These are phyloP conservation scores for Papilio gigon DNA, from an alignment of 2,888 invertebrate genomes.

Conservation along the genomic window DNA sequence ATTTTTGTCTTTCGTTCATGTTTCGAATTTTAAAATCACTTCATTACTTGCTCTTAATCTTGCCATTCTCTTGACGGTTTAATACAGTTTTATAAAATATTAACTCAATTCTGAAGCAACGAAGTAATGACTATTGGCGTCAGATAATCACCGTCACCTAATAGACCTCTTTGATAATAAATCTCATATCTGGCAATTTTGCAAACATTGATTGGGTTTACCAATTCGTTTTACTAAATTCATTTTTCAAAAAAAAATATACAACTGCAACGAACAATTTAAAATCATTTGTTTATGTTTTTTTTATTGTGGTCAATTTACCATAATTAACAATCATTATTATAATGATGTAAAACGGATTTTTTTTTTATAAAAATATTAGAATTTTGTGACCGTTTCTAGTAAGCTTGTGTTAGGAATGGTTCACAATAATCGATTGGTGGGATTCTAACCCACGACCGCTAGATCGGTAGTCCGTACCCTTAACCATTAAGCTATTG, in stretches of 20 bases:
- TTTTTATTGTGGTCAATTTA: background rate
- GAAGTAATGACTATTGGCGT: background rate
- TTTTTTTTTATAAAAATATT: background rate
- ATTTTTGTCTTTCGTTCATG: background rate
- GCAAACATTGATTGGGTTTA: too few relatives aligned
- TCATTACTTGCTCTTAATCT: background rate
- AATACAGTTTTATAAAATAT: background rate
- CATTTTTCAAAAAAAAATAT: too few relatives aligned
- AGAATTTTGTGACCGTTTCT: too few relatives aligned
- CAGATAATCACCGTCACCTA: background rate
- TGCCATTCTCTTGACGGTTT: background rate
- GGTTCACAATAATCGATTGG: too few relatives aligned
- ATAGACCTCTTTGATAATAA: background rate
- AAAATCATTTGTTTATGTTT: background rate
- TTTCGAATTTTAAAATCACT: background rate
- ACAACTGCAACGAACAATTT: background rate
- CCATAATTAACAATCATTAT: too few relatives aligned
- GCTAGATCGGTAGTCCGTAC: too few relatives aligned
- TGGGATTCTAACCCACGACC: too few relatives aligned
- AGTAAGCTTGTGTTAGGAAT: too few relatives aligned
- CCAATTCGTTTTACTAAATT: background rate
- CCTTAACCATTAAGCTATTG: too few relatives aligned
- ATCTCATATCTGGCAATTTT: too few relatives aligned
- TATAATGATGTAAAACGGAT: too few relatives aligned
- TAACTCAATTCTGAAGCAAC: background rate